Conservation (phyloP, 2,797 vertebrate genomes). For the Brachyrhaphis roseni region DNA sequence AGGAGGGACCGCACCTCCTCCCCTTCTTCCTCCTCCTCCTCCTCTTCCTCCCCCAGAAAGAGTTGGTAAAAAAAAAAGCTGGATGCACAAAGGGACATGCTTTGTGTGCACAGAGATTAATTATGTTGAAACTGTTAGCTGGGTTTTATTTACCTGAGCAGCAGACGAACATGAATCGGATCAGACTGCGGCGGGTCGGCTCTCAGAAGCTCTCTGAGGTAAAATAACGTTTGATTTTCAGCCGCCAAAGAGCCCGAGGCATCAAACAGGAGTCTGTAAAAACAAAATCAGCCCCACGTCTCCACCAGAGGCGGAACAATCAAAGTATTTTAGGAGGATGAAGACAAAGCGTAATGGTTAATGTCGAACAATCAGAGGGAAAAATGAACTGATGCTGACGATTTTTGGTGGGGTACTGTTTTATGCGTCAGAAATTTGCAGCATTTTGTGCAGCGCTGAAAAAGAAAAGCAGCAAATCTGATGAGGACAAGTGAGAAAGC, state of each 20-base stretch:
- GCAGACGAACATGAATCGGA: constrained; percentile 9
- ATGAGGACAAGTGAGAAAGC: neutral
- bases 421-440: neutral
- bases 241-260: constrained; percentile 2
- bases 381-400: neutral
- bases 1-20: constrained; percentile 84
- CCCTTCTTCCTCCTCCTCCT: constrained; percentile 28
- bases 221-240: constrained; percentile 12
- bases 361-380: neutral
- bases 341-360: neutral
- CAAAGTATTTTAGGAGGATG: neutral
- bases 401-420: neutral
- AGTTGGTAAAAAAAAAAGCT: constrained; percentile 17
- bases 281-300: neutral
- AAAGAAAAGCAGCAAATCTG: neutral
- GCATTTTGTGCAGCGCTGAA: neutral
- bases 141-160: constrained; percentile 50
- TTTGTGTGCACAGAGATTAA: constrained; percentile 30
- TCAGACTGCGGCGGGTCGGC: neutral
- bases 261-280: constrained; percentile 5
- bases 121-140: constrained; percentile 29
- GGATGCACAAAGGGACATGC: constrained; percentile 23
- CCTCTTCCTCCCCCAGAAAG: constrained; percentile 30
- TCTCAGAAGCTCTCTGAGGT: constrained; percentile 8
- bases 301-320: constrained; percentile 8